Percentiles rank a stretch among this genome's conserved stretches.
Conservation (phyloP, 2,113 vertebrate species). For the Synchiropus splendidus region DNA sequence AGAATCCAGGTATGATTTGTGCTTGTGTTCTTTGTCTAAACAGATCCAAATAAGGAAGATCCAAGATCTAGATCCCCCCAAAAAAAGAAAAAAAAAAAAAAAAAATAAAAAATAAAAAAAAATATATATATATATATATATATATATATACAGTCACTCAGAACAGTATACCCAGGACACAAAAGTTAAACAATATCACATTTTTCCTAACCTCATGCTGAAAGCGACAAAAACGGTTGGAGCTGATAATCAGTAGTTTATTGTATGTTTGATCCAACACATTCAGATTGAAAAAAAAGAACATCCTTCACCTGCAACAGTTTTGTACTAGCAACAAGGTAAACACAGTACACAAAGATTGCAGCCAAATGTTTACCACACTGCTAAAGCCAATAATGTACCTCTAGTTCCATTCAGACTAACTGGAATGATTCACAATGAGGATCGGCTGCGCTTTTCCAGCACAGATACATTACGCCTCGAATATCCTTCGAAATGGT, state of each 20-base stretch:
- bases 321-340: conserved; percentile 73
- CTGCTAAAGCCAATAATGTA: conserved; percentile 74
- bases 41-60: too few species aligned
- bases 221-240: conserved; percentile 52
- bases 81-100: too few species aligned
- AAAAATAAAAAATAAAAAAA: too few species aligned
- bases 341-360: conserved; percentile 81
- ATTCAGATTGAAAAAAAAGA: conserved; percentile 81
- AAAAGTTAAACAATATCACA: too few species aligned
- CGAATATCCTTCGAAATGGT: too few species aligned
- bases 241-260: conserved; percentile 99
- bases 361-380: conserved; percentile 73
- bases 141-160: too few species aligned
- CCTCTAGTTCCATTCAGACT: conserved; percentile 58
- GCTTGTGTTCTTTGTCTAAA: too few species aligned
- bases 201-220: too few species aligned
- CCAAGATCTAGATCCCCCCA: too few species aligned
- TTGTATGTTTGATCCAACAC: conserved; percentile 97
- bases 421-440: conserved; percentile 71
- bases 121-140: too few species aligned
- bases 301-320: conserved; percentile 78
- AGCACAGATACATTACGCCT: conserved; percentile 38
- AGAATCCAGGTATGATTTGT: too few species aligned
- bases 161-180: too few species aligned
- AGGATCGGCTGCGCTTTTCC: conserved; percentile 64